Conservation (phyloP, 2,888 invertebrate species). For the Brachylomia viminalis region DNA sequence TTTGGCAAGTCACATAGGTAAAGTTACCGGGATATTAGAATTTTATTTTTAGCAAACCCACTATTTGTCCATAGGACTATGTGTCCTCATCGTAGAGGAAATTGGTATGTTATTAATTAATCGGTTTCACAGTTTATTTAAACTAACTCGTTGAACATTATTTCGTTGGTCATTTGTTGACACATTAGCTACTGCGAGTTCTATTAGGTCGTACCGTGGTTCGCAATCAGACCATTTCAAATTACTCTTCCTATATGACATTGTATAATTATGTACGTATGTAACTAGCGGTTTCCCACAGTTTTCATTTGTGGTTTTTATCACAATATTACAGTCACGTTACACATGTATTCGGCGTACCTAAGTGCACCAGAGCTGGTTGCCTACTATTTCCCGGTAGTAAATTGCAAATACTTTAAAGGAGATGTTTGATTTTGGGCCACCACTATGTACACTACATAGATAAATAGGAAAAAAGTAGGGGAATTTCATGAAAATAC, state of each 20-base stretch:
- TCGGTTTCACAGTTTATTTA: neutral
- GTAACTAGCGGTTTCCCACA: conserved; percentile 30
- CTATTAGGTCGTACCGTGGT: conserved; percentile 20
- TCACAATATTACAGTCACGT: neutral
- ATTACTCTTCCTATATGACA: conserved; percentile 20
- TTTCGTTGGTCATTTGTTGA: neutral
- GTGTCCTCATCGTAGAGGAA: conserved; percentile 8
- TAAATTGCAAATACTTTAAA: neutral
- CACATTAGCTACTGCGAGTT: conserved; percentile 6
- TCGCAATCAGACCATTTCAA: conserved; percentile 50
- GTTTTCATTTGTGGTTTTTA: conserved; percentile 8
- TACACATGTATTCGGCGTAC: conserved; percentile 5
- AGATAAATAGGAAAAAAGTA: too few relatives aligned
- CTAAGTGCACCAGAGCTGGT: neutral
- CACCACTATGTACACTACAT: too few relatives aligned
- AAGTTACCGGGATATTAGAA: neutral
- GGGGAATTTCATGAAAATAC: too few relatives aligned
- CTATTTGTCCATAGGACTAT: conserved; percentile 1
- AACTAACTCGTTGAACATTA: neutral
- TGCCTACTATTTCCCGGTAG: neutral
- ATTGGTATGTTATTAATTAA: neutral
- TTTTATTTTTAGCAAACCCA: neutral
- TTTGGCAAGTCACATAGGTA: neutral
- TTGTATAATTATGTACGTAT: neutral
- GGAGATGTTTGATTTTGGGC: too few relatives aligned